Evolutionary conservation across 2,888 invertebrate species (phyloP), one percentile per base, ranked within the genome.

Genomic region (Priocnemis perturbator): DNA sequence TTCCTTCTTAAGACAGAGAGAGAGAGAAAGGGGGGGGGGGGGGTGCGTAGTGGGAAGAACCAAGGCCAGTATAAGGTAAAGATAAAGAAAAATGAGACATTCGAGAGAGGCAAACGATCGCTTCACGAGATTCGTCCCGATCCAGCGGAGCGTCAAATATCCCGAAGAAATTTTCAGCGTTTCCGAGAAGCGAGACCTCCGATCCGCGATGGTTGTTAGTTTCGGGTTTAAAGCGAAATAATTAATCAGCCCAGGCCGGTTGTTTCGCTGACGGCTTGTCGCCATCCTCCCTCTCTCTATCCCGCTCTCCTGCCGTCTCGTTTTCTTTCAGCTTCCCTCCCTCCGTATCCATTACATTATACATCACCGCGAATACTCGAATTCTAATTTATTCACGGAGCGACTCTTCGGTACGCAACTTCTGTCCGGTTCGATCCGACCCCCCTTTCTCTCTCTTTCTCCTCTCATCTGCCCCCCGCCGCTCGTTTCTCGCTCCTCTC

Each of bases 311-410:
- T 9, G 19, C 17, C 14, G 1, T n/a, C 19, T 66, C 60, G 48
- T 68, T 68, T 67, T 37, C 44, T 26, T 62, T 68, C 45, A 60
- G 59, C 44, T 53, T 61, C 53, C 56, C 63, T 58, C 85, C 47
- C 47, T 47, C 60, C 67, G 78, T 78, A 86, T 88, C 87, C 84
- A 85, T 87, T 88, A 87, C 87, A 87, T 87, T 87, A 88, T 87
- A 87, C 84, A 87, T 87, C 85, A 85, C 83, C 79, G 82, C 81
- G 82, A 80, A 86, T 85, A 86, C 83, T 85, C 85, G 84, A 86
- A 87, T 87, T 87, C 83, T 87, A 88, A 88, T 88, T 88, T 88
- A 88, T 88, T 88, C 85, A 86, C 85, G 77, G 73, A 65, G 78
- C 74, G 74, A 79, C 70, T 83, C 74, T 72, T 69, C 71, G 75